Evolutionary conservation across 2,797 vertebrate genomes (phyloP).

Genomic region (Atherinosoma microstoma): DNA sequence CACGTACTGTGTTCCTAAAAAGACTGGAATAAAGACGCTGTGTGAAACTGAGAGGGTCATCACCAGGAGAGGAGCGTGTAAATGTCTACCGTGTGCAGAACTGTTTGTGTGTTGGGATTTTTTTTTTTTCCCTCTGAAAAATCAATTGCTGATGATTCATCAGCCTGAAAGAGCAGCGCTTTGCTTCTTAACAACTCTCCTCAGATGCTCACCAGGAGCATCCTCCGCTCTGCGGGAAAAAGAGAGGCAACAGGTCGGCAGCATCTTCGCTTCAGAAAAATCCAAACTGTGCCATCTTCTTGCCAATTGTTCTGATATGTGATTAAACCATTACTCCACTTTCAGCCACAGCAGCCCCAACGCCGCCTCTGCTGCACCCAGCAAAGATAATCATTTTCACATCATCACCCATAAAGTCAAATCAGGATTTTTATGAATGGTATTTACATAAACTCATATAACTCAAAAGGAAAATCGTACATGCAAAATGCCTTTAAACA

Average conservation of each 20-base stretch:
- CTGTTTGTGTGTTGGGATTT: not conserved
- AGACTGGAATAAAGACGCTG: constrained; percentile 14
- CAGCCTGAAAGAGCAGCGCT: constrained; percentile 33
- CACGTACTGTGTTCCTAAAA: constrained; percentile 19
- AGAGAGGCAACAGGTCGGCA: constrained; percentile 42
- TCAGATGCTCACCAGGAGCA: constrained; percentile 24
- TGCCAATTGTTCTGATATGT: constrained; percentile 43
- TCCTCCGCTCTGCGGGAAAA: not conserved
- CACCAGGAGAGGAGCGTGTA: not conserved
- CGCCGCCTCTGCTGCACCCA: not conserved
- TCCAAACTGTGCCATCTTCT: constrained; percentile 10
- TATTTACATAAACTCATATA: not conserved
- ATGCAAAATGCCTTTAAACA: not conserved
- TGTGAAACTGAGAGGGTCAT: constrained; percentile 15
- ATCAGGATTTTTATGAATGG: not conserved
- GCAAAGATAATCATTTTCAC: constrained; percentile 12
- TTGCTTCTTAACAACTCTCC: constrained; percentile 62
- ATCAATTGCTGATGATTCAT: constrained; percentile 44
- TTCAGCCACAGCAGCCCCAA: constrained; percentile 10
- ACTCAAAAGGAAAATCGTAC: not conserved
- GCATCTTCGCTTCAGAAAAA: constrained; percentile 10
- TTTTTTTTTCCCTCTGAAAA: constrained; percentile 8
- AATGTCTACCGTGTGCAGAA: not conserved
- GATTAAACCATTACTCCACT: constrained; percentile 21
- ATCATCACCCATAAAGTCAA: not conserved